phyloP scores from a whole-genome alignment of 2,113 vertebrate genomes.

The Phyllopteryx taeniolatus region DNA sequence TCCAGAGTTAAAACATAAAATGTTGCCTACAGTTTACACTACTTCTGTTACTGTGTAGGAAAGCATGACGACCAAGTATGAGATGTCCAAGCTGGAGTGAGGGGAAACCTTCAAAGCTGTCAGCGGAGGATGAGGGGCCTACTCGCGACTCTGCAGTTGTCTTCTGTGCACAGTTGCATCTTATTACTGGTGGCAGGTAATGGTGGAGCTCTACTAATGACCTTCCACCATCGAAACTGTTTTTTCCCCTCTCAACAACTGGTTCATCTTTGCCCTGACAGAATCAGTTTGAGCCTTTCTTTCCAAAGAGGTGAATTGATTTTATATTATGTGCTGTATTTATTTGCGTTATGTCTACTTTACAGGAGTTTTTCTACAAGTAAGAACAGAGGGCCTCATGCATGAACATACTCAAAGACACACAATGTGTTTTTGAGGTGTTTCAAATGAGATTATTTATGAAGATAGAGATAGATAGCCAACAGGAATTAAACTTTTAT shows the following conservation, averaged over 20 bases:
- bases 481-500: background rate
- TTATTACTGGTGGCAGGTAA: conserved; percentile 4
- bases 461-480: background rate
- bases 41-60: conserved; percentile 66
- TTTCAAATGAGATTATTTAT: conserved; percentile 20
- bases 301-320: conserved; percentile 62
- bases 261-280: conserved; percentile 25
- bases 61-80: conserved; percentile 88
- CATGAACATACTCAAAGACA: conserved; percentile 33
- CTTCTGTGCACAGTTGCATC: background rate
- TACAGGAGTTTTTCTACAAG: conserved; percentile 17
- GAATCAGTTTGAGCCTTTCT: conserved; percentile 44
- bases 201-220: background rate
- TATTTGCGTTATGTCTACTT: conserved; percentile 38
- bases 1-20: background rate
- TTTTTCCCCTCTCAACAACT: conserved; percentile 2
- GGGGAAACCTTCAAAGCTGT: background rate
- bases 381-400: conserved; percentile 27
- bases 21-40: background rate
- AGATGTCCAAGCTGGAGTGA: conserved; percentile 87
- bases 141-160: background rate
- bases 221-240: conserved; percentile 7
- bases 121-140: conserved; percentile 6
- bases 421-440: conserved; percentile 2
- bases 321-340: conserved; percentile 51